These are phyloP conservation scores for Chesias legatella DNA, from an alignment of 2,888 invertebrate genomes.

Conservation along the genomic window DNA sequence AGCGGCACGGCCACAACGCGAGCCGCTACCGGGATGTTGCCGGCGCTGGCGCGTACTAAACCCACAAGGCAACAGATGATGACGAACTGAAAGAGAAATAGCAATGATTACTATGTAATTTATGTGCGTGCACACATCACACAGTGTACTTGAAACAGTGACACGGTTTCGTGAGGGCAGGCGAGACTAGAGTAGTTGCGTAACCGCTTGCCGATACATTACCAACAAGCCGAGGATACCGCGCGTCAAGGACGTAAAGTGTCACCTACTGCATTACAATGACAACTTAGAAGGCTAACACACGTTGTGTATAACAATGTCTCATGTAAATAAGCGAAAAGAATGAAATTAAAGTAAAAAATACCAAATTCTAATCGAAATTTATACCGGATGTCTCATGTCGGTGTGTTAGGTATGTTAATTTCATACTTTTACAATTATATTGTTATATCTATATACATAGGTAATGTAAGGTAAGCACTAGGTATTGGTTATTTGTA, in stretches of 20 bases:
- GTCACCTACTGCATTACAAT: conserved; percentile 54
- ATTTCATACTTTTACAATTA: too few relatives aligned
- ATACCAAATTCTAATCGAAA: too few relatives aligned
- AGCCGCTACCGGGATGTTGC: conserved; percentile 43
- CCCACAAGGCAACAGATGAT: conserved; percentile 59
- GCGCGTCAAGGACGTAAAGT: conserved; percentile 56
- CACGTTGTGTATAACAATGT: too few relatives aligned
- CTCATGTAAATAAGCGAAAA: too few relatives aligned
- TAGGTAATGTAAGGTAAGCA: too few relatives aligned
- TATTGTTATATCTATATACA: too few relatives aligned
- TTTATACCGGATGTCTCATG: too few relatives aligned
- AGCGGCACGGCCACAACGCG: too few relatives aligned
- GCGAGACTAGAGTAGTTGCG: conserved; percentile 63
- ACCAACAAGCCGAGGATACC: conserved; percentile 63
- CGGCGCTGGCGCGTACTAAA: conserved; percentile 48
- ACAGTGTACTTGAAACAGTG: conserved; percentile 74
- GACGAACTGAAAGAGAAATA: conserved; percentile 48
- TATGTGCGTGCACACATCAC: conserved; percentile 35
- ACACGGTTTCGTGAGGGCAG: conserved; percentile 66
- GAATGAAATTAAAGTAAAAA: too few relatives aligned
- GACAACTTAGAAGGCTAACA: conserved; percentile 29
- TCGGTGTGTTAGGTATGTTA: too few relatives aligned
- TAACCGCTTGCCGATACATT: conserved; percentile 65
- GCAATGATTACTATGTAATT: conserved; percentile 28
- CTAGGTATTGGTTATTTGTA: too few relatives aligned